Base-by-base conservation (phyloP, 2,797 vertebrate species). In the Cossypha caffra region DNA sequence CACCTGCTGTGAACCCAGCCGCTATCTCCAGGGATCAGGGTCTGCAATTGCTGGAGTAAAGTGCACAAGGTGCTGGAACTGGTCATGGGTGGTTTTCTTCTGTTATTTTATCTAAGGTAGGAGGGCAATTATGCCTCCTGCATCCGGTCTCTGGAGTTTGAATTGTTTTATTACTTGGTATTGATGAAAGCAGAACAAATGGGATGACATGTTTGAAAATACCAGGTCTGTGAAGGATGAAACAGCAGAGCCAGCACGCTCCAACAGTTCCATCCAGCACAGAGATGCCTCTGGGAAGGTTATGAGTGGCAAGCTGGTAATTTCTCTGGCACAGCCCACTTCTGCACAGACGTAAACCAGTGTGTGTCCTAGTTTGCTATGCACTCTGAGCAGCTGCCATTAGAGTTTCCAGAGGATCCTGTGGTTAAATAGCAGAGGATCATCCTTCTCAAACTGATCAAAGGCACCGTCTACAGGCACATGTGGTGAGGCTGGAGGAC, bases 161-260 rank as follows among this genome's bases (percentile, higher is more conserved):
- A 81, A 72, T 88, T 66, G 86, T 23, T 95, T 91, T 88, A 81
- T 95, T 78, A 26, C 71, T 90, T 38, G 69, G 28, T 72, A 54
- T 81, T 88, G 79, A 94, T 90, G 88, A 95, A 97, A 96, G 90
- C 91, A 61, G 95, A 94, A 96, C 94, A 96, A 97, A 95, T 93
- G 87, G 95, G 95, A 97, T 96, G 96, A 96, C 93, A 97, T 97
- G 96, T 97, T 95, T 96, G 86, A 84, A 93, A 97, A 93, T 95
- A 95, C 94, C 95, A 91, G 82, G 64, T 88, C 95, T 92, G 83
- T 88, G 95, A 66, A 67, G 96, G 94, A 90, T 92, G 95, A 89
- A 93, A 78, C 2, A 0, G 68, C 84, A 86, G 86, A 91, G 93
- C 73, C 75, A 86, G 67, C 3, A 1, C 0, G 26, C 63, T 93